phyloP scores from a whole-genome alignment of 1,140 invertebrate genomes.

The Tetraneura akinire region DNA sequence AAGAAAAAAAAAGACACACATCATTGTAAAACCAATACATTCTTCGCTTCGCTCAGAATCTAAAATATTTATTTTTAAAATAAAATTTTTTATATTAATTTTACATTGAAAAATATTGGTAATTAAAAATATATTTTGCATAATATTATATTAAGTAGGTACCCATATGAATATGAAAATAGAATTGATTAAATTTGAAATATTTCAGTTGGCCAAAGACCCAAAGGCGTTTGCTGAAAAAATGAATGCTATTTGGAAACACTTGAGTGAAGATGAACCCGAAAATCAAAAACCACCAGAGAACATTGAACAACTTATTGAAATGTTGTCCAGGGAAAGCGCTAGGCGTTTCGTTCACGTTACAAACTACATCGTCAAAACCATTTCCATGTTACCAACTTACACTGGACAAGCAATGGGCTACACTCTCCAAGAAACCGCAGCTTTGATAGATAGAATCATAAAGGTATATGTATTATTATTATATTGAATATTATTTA shows the following conservation, averaged over 20 bases:
- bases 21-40: no score
- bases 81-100: no score
- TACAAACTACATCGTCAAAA: slow-evolving; percentile 64
- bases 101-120: no score
- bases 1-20: no score
- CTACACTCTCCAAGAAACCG: background rate
- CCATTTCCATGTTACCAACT: slow-evolving; percentile 53
- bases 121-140: no score
- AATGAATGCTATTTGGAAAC: slow-evolving; percentile 70
- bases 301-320: slow-evolving; percentile 74
- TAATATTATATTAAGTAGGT: no score
- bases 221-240: slow-evolving; percentile 74
- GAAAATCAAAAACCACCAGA: slow-evolving; percentile 78
- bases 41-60: no score
- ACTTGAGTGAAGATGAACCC: slow-evolving; percentile 73
- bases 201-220: slow-evolving; percentile 70
- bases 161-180: no score
- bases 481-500: no score
- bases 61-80: no score
- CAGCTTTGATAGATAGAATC: background rate
- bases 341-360: slow-evolving; percentile 75
- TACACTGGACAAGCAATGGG: background rate
- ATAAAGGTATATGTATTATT: no score
- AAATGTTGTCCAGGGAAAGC: slow-evolving; percentile 72
- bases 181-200: background rate